These are phyloP conservation scores for Fopius arisanus DNA, from an alignment of 1,140 invertebrate species.

Conservation along the genomic window DNA sequence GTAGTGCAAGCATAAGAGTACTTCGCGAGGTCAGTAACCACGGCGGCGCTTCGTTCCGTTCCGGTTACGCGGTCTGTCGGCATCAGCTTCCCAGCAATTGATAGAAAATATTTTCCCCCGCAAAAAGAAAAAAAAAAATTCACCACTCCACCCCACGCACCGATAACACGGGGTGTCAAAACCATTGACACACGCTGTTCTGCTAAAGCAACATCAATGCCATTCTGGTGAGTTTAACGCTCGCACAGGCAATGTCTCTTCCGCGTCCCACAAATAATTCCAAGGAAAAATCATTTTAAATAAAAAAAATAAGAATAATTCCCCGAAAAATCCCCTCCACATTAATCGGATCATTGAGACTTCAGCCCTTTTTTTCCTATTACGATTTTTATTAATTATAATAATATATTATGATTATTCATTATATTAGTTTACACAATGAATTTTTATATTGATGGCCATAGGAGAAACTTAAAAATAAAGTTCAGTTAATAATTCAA, in stretches of 20 bases:
- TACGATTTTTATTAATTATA: too few species aligned
- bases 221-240: conserved; percentile 14
- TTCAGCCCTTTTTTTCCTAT: too few species aligned
- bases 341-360: too few species aligned
- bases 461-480: too few species aligned
- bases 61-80: conserved; percentile 54
- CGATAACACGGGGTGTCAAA: not conserved
- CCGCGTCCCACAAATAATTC: too few species aligned
- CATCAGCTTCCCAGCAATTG: conserved; percentile 43
- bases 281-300: too few species aligned
- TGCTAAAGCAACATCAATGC: not conserved
- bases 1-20: conserved; percentile 66
- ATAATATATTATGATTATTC: too few species aligned
- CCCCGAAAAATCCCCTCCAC: too few species aligned
- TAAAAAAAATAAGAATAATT: too few species aligned
- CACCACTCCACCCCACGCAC: not conserved
- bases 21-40: conserved; percentile 64
- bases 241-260: not conserved
- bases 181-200: not conserved
- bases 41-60: conserved; percentile 56
- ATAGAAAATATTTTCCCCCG: conserved; percentile 29
- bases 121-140: not conserved
- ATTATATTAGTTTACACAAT: too few species aligned
- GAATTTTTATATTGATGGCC: too few species aligned
- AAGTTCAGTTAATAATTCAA: too few species aligned